These are phyloP conservation scores for Hippocampus kuda DNA, from an alignment of 2,797 vertebrate species.

Conservation along the genomic window DNA sequence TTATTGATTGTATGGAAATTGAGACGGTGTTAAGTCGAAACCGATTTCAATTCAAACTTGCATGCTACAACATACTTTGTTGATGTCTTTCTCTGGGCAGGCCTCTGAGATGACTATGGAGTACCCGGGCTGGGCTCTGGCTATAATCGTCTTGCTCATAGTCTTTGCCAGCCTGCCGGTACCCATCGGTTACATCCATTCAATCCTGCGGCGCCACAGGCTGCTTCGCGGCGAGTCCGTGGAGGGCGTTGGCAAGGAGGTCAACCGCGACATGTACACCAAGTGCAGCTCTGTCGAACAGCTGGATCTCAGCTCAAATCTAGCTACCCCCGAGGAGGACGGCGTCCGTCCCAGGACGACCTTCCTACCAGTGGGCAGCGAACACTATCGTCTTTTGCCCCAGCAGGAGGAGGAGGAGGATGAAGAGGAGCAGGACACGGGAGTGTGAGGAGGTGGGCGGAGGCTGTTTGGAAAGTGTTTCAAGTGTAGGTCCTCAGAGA, in stretches of 20 bases:
- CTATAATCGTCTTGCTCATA: slow-evolving; percentile 62
- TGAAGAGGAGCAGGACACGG: slow-evolving; percentile 50
- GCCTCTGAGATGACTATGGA: slow-evolving; percentile 59
- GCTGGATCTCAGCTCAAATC: slow-evolving; percentile 39
- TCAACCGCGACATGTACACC: slow-evolving; percentile 56
- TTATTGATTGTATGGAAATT: neutral
- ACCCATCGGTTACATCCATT: slow-evolving; percentile 60
- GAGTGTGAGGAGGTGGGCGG: slow-evolving; percentile 34
- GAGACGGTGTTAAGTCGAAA: too few species aligned
- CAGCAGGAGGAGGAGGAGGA: slow-evolving; percentile 66
- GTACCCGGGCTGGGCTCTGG: slow-evolving; percentile 70
- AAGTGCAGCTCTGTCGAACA: slow-evolving; percentile 62
- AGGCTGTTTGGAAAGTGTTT: neutral
- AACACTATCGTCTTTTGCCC: slow-evolving; percentile 63
- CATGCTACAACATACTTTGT: neutral
- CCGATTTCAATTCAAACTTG: too few species aligned
- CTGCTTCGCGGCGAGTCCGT: neutral
- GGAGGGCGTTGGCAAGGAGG: slow-evolving; percentile 28
- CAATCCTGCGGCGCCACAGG: slow-evolving; percentile 25
- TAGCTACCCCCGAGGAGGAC: slow-evolving; percentile 28
- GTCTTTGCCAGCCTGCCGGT: slow-evolving; percentile 66
- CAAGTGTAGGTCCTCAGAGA: neutral
- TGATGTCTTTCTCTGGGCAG: slow-evolving; percentile 43
- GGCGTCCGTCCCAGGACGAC: slow-evolving; percentile 23
- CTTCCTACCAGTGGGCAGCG: slow-evolving; percentile 52